Base-by-base conservation (phyloP, 2,113 vertebrate species). In the Paracanthobrama guichenoti region DNA sequence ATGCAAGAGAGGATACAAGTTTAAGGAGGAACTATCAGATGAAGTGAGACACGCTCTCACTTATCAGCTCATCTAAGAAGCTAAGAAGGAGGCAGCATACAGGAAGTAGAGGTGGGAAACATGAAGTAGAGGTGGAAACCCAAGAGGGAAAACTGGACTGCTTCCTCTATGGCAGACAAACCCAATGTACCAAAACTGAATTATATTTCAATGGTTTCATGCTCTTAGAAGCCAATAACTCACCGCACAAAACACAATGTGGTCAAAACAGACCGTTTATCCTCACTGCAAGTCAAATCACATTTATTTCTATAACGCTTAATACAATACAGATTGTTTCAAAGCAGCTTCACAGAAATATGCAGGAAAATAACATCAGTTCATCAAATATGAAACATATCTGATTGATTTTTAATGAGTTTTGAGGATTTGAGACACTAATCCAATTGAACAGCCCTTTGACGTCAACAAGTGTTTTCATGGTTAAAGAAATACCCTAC, bases 11-110 rank as follows among this genome's bases (percentile, higher is more conserved):
- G 88, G 84, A 86, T 90, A 35, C 16, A 18, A 67, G 82, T 82
- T 87, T 81, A 74, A 86, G 77, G 64, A 71, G 85, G 78, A 86
- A 48, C 79, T 50, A 90, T 91, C 88, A 91, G 90, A 91, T 89
- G 31, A 69, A 79, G 31, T 31, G 31, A 31, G 85, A 87, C 53
- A 88, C 76, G 39, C 87, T 84, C 88, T 80, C 69, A 75, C 84
- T 66, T 77, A 79, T 14, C 42, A 53, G 28, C 28, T 66, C 62
- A 31, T 35, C 14, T 9, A 20, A 11, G 39, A 39, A 18, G 79
- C 81, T 72, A 74, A 28, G 72, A 55, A n/a, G 22, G 18, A 55
- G 74, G 12, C 50, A 0, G 18, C 8, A 57, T 3, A 76, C 13
- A 16, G 48, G 14, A 16, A 50, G 48, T 16, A 16, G 48, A 50